Conservation (phyloP, 2,113 vertebrate species). For the Nothobranchius kuhntae region DNA sequence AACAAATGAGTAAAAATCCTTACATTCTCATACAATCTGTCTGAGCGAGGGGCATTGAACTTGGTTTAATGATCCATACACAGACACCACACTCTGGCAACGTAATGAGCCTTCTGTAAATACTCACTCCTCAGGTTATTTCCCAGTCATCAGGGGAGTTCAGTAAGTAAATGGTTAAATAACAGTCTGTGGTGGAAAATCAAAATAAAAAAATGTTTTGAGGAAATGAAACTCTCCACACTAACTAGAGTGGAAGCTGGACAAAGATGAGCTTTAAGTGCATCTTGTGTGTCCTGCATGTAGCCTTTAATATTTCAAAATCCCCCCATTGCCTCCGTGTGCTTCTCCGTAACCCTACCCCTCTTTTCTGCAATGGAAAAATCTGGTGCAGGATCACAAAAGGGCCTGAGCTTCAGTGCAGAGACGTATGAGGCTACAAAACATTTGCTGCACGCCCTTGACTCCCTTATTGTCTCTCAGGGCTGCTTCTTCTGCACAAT, state of each 20-base stretch:
- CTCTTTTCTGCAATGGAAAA: conserved; percentile 37
- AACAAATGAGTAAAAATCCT: conserved; percentile 26
- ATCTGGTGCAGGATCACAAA: conserved; percentile 1
- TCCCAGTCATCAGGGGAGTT: conserved; percentile 13
- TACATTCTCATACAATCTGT: conserved; percentile 51
- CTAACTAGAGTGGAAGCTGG: conserved; percentile 23
- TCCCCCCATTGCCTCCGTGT: conserved; percentile 24
- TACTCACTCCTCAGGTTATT: conserved; percentile 50
- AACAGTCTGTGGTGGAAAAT: conserved; percentile 39
- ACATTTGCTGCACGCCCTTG: conserved; percentile 13
- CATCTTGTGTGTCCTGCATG: conserved; percentile 37
- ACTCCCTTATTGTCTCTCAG: conserved; percentile 6
- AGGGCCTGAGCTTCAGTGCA: conserved; percentile 5
- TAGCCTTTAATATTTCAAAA: conserved; percentile 50
- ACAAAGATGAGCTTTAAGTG: conserved; percentile 51
- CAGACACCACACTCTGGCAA: conserved; percentile 21
- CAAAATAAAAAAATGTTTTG: conserved; percentile 1
- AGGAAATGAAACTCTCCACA: background rate
- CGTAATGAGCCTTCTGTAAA: conserved; percentile 33
- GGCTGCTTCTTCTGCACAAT: conserved; percentile 13
- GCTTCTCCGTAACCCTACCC: conserved; percentile 37
- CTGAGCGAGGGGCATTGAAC: conserved; percentile 26
- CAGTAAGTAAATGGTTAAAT: conserved; percentile 17
- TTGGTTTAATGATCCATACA: conserved; percentile 23
- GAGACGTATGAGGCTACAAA: conserved; percentile 37